Percentiles rank a stretch among this genome's conserved stretches.
phyloP scores from a whole-genome alignment of 1,140 invertebrate species.

The Orchestia grillus region DNA sequence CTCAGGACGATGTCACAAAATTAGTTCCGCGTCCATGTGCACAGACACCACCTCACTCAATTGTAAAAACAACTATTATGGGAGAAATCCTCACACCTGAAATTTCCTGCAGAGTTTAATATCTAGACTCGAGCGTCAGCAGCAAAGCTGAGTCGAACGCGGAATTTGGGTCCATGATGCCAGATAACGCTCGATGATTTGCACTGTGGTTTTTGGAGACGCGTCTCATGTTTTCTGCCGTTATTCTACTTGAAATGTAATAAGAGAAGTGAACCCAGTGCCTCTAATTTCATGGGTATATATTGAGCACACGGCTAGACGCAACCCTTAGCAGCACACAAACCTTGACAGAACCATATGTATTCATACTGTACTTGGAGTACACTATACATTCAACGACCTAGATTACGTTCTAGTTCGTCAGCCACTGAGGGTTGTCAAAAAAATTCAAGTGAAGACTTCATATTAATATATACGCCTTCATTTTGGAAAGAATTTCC shows the following conservation, averaged over 20 bases:
- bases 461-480: too few relatives aligned
- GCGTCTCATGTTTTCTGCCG: not conserved
- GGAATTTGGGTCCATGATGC: not conserved
- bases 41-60: not conserved
- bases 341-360: not conserved
- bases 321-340: not conserved
- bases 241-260: not conserved
- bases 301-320: not conserved
- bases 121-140: not conserved
- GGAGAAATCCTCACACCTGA: not conserved
- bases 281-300: not conserved
- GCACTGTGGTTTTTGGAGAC: not conserved
- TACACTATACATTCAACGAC: not conserved
- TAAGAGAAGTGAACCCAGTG: not conserved
- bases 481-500: too few relatives aligned
- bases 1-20: not conserved
- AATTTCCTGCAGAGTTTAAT: not conserved
- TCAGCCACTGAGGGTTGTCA: too few relatives aligned
- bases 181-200: not conserved
- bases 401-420: not conserved
- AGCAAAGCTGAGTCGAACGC: constrained; percentile 17
- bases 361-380: not conserved
- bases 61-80: not conserved
- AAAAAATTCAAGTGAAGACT: too few relatives aligned
- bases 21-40: not conserved